Evolutionary conservation across 2,113 vertebrate species (phyloP), one percentile per base, ranked within the genome.

Genomic region (Zosterops japonicus): DNA sequence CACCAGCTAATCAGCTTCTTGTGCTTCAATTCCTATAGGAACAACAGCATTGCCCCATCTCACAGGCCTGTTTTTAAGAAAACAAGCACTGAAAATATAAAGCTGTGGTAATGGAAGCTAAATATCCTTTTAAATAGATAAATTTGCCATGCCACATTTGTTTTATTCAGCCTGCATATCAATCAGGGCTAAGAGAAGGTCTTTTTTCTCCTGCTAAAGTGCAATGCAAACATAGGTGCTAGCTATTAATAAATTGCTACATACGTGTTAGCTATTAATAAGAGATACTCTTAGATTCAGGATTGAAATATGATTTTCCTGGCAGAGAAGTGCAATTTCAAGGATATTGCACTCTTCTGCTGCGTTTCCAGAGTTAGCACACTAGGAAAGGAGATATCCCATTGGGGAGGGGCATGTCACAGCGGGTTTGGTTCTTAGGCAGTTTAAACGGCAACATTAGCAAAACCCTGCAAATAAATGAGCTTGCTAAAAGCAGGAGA

Each of bases 221-320:
- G 29, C 57, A 70, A 24, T 41, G 33, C 68, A 87, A 91, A 87
- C 50, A 52, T 44, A 76, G 57, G 4, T 79, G 74, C 71, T 83
- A 76, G 53, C 50, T 87, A 53, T 78, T 95, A 92, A 90, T 57
- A 65, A 80, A 39, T 75, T 89, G 65, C 59, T 61, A 57, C 50
- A 78, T 80, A 50, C 8, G 4, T 79, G 74, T 74, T 83, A 76
- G 53, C 50, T 87, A 53, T 78, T 95, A 92, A 90, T 57, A 65
- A 80, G 70, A 76, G 52, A 94, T 82, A 83, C 46, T 83, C 83
- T 41, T 13, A 81, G 60, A 85, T 90, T 79, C 61, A 61, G 69
- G 46, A 59, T 22, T 90, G 81, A 93, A 88, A 94, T 67, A 46
- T 91, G 76, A 95, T 92, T 89, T 95, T 94, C 75, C 89, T 97